Evolutionary conservation across 2,888 invertebrate genomes (phyloP), one percentile per base, ranked within the genome.

Genomic region (Drosophila aldrichi): DNA sequence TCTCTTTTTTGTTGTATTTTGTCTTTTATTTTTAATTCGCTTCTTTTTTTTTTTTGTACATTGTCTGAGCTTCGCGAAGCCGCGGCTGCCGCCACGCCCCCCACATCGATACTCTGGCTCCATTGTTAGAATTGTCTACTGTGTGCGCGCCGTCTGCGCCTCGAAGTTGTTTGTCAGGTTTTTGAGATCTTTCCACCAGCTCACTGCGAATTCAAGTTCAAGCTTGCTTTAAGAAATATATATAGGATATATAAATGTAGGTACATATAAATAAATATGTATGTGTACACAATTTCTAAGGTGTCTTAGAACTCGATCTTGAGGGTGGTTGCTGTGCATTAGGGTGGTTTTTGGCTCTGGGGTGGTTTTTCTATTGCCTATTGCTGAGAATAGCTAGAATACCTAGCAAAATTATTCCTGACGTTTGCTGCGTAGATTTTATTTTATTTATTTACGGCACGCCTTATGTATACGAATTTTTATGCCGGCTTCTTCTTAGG

Each of bases 101-200:
- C 43, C 16, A 44, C 67, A 70, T 51, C 49, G 55, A 52, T 70
- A 29, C 43, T 16, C 56, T 46, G 62, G 49, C 51, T 68, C 32
- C 81, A 76, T 86, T 86, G 85, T 84, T 88, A 88, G 87, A 85
- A 86, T 76, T 79, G 79, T 65, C 69, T 83, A 56, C 63, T 71
- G 71, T 69, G 63, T 73, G 74, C 61, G 66, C 76, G 60, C 60
- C 71, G 74, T 69, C 67, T 76, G 74, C 67, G 71, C 85, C 73
- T 54, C 41, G 55, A 56, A 86, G 90, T 82, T 82, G 86, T 85
- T 88, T 88, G 79, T 88, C 86, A 61, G 72, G 89, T 86, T 86
- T 77, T 43, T 49, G 32, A 67, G 60, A 72, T 76, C 55, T 44
- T 29, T 44, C 18, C 49, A 52, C 20, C 52, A 51, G 48, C 46